Evolutionary conservation across 2,113 vertebrate species (phyloP), one percentile per base, ranked within the genome.

Genomic region (Mobula birostris): DNA sequence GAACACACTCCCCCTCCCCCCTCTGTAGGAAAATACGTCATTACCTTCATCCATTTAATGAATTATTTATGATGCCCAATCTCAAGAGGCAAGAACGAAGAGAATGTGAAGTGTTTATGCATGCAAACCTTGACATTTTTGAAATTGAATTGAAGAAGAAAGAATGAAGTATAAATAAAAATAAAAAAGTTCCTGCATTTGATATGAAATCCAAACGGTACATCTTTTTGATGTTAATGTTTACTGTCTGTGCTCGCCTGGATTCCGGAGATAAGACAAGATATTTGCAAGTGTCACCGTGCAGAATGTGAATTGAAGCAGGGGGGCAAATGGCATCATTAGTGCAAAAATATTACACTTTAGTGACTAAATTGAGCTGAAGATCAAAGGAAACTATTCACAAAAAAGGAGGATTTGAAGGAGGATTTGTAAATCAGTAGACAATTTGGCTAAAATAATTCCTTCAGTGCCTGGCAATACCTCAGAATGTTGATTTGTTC

Each of bases 151-250:
- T 93, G 91, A 56, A 93, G 76, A 93, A 72, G 68, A 36, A 56
- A 76, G 70, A 74, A 76, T 93, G 91, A 76, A 93, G 40, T 74
- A 76, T 56, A 74, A 74, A 56, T 74, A 56, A 74, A 74, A 87
- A 61, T 27, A 87, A 87, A 85, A 83, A 93, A 56, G 15, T 74
- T 74, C 91, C 70, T 29, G 68, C 91, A 56, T 93, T 93, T 93
- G 68, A 48, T 93, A 93, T 93, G 5, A 70, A 74, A 70, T 76
- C 91, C 36, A 74, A 93, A 74, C 11, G 70, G 5, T 93, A 36
- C 68, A 76, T 76, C 70, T 93, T 74, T 93, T 93, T 93, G 70
- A 93, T 93, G 70, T 93, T 48, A 93, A 74, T 93, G 91, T 93
- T 93, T 93, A 93, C 70, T 76, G 91, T 76, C 91, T 72, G 70